Conservation (phyloP, 2,113 vertebrate species). For the Pteropus alecto region DNA sequence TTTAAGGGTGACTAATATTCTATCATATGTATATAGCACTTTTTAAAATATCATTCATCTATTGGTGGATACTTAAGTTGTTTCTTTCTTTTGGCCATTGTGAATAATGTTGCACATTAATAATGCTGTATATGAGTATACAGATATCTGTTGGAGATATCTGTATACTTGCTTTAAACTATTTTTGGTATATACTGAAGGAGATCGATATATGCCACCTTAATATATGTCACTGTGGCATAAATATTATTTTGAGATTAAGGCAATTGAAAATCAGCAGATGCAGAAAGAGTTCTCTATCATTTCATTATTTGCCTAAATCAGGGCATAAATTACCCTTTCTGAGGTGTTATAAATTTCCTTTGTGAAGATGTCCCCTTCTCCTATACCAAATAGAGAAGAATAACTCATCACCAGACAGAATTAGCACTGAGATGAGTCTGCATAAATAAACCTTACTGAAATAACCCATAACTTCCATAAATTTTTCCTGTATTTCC, state of each 20-base stretch:
- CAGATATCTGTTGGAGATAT: neutral
- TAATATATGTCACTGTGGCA: neutral
- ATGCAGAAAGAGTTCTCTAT: neutral
- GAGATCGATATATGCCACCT: neutral
- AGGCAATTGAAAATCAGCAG: neutral
- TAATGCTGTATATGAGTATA: neutral
- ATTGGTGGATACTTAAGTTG: rapidly evolving
- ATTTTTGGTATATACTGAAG: neutral
- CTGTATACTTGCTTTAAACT: neutral
- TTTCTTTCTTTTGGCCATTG: neutral
- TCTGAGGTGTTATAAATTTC: neutral
- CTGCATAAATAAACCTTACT: neutral
- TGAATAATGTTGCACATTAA: neutral
- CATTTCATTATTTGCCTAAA: neutral
- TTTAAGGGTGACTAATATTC: neutral
- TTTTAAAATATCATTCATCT: neutral
- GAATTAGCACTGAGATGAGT: neutral
- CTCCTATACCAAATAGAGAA: neutral
- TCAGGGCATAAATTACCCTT: neutral
- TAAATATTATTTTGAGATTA: neutral
- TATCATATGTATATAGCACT: neutral
- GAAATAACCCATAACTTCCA: neutral
- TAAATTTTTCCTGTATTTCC: neutral
- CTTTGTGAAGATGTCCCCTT: neutral
- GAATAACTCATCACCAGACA: neutral